Conservation (phyloP, 2,113 vertebrate species). For the Paracyprichromis sp. region DNA sequence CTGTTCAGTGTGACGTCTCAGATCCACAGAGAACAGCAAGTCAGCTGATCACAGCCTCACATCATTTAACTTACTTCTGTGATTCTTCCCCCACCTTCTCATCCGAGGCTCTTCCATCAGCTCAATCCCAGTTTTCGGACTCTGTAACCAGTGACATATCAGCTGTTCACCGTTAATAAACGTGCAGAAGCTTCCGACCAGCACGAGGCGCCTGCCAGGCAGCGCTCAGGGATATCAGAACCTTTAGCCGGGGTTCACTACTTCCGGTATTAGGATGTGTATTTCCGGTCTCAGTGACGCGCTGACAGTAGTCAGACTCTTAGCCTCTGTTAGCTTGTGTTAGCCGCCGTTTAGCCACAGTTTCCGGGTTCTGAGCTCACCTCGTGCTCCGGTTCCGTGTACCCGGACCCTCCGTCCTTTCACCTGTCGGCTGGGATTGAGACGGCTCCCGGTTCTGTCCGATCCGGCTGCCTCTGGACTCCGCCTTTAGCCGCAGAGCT, state of each 20-base stretch:
- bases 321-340: not conserved
- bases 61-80: not conserved
- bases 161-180: not conserved
- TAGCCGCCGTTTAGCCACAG: not conserved
- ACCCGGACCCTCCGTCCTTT: too few relatives aligned
- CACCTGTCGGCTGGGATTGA: not conserved
- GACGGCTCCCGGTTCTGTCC: not conserved
- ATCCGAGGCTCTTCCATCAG: not conserved
- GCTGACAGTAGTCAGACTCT: not conserved
- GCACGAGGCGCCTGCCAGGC: not conserved
- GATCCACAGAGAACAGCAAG: not conserved
- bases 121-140: not conserved
- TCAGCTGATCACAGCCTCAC: not conserved
- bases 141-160: not conserved
- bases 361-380: not conserved
- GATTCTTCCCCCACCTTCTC: not conserved
- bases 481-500: not conserved
- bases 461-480: not conserved
- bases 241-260: not conserved
- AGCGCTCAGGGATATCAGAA: not conserved
- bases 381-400: not conserved
- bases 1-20: not conserved
- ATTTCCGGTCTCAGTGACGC: slow-evolving; percentile 9
- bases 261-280: not conserved
- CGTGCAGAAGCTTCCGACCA: not conserved